Conservation (phyloP, 2,113 vertebrate genomes). For the Menura novaehollandiae region DNA sequence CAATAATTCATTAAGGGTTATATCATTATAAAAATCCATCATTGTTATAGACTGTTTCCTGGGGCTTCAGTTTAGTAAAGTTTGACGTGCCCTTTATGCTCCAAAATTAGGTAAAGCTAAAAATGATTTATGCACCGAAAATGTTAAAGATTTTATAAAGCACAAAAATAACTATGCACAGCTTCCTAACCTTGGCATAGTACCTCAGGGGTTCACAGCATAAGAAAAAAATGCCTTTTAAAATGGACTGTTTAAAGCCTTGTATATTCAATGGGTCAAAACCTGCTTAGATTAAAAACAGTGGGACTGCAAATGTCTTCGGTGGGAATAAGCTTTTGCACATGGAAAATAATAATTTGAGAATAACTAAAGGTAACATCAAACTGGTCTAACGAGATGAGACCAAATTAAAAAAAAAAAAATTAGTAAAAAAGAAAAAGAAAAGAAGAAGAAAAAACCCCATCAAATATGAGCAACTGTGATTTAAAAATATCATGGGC, state of each 20-base stretch:
- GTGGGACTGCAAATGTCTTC: background rate
- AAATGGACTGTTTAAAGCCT: conserved; percentile 9
- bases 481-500: background rate
- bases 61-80: conserved; percentile 57
- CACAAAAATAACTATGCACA: conserved; percentile 37
- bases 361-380: background rate
- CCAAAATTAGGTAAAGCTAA: conserved; percentile 65
- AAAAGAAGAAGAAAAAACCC: accelerated
- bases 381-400: background rate
- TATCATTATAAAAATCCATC: conserved; percentile 73
- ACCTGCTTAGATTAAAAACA: background rate
- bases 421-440: background rate
- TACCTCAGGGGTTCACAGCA: conserved; percentile 16
- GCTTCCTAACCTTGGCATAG: background rate
- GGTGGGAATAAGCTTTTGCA: background rate
- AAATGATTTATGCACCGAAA: conserved; percentile 54
- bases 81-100: conserved; percentile 64
- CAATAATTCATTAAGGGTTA: conserved; percentile 72
- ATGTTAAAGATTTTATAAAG: conserved; percentile 55
- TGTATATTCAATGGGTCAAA: background rate
- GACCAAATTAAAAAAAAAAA: background rate
- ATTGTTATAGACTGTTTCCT: conserved; percentile 57
- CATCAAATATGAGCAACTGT: background rate
- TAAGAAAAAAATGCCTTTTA: background rate
- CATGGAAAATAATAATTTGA: background rate